A percentile compares a stretch with the other conserved stretches of the same genome.
Evolutionary conservation across 2,888 invertebrate genomes (phyloP).

Genomic region (Megastigmus dorsalis): DNA sequence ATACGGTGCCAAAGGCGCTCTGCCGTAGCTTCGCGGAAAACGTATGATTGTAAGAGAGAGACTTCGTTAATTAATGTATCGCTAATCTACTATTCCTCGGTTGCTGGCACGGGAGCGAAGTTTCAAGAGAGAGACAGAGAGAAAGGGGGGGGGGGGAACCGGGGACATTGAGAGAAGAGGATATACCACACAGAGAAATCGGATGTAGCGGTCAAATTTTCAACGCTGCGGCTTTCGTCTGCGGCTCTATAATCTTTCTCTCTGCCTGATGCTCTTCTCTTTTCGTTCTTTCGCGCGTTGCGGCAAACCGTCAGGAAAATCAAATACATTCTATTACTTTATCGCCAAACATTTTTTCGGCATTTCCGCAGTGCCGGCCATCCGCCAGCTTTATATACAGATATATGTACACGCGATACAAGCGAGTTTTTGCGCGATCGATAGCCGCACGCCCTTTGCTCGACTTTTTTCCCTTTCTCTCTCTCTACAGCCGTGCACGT

Average conservation of each 20-base stretch:
- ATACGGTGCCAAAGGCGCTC: neutral
- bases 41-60: constrained; percentile 49
- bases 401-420: too few relatives aligned
- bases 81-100: constrained; percentile 67
- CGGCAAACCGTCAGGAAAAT: constrained; percentile 16
- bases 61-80: constrained; percentile 67
- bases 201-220: constrained; percentile 53
- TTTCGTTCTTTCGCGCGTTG: too few relatives aligned
- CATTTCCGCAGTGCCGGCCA: neutral
- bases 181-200: constrained; percentile 33
- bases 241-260: too few relatives aligned
- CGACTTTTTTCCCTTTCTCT: constrained; percentile 27
- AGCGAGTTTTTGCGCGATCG: too few relatives aligned
- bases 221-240: constrained; percentile 14
- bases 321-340: constrained; percentile 33
- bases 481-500: neutral
- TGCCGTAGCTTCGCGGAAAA: constrained; percentile 38
- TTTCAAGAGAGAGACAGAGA: constrained; percentile 23
- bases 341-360: neutral
- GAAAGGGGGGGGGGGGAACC: constrained; percentile 31
- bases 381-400: too few relatives aligned
- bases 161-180: constrained; percentile 36
- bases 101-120: constrained; percentile 38
- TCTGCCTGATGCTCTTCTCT: too few relatives aligned
- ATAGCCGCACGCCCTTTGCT: too few relatives aligned